phyloP scores from a whole-genome alignment of 2,888 invertebrate species.

The Calliscelio sp. region DNA sequence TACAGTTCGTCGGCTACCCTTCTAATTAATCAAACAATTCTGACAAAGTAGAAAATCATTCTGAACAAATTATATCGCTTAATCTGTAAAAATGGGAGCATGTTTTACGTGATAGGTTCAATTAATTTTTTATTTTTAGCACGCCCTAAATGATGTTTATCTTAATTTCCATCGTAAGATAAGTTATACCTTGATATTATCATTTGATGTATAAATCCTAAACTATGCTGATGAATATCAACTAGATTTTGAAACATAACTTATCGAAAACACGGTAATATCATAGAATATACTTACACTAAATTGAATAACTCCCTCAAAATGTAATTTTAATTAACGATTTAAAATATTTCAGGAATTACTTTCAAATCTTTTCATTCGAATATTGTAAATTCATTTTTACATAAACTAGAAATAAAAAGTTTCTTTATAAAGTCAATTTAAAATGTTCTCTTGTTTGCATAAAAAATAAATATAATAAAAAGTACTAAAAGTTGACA shows the following conservation, averaged over 20 bases:
- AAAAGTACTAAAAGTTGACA: too few relatives aligned
- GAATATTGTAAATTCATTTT: too few relatives aligned
- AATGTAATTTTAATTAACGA: background rate
- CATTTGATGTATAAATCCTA: constrained; percentile 6
- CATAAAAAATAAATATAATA: too few relatives aligned
- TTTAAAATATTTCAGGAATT: too few relatives aligned
- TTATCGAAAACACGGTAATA: background rate
- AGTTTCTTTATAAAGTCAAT: too few relatives aligned
- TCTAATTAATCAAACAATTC: constrained; percentile 14
- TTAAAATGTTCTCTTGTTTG: too few relatives aligned
- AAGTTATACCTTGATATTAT: background rate
- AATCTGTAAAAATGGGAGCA: background rate
- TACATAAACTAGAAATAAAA: too few relatives aligned
- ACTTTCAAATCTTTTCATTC: too few relatives aligned
- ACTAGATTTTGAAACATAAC: background rate
- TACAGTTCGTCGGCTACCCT: constrained; percentile 5
- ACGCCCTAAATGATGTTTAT: background rate
- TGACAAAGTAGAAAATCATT: constrained; percentile 10
- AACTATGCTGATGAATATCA: background rate
- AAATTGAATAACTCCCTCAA: background rate
- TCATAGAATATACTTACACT: background rate
- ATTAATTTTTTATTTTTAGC: background rate
- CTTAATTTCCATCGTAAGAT: background rate
- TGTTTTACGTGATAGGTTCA: background rate
- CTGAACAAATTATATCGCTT: background rate